Evolutionary conservation across 2,113 vertebrate species (phyloP), one percentile per base, ranked within the genome.

Genomic region (Thymallus thymallus): DNA sequence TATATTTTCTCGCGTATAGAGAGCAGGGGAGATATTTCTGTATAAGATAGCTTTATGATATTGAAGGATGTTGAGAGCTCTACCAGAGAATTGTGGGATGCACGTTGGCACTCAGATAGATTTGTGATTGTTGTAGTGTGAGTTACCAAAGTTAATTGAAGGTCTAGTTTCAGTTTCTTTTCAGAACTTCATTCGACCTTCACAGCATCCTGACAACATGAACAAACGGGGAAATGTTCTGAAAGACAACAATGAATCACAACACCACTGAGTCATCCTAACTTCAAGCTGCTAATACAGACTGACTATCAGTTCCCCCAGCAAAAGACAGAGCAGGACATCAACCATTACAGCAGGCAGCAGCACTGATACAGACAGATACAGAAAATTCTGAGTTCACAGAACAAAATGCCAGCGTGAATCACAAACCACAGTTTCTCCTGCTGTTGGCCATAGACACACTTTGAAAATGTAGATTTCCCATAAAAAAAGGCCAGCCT

Each of bases 401-500:
- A 16, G 32, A 68, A 14, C 32, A 60, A 22, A 60, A 58, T 29
- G 68, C 35, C 58, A 45, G 67, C 81, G 71, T 74, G 51, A 45
- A 68, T 69, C 56, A 32, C 32, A 24, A 84, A 67, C 63, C n/a
- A 62, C 66, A 67, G 70, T 61, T 16, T 14, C 26, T 55, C 62
- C 35, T 58, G 51, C 68, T 74, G 26, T 13, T 63, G 77, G 48
- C 58, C 68, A 75, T 18, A 30, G 63, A 74, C 62, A 73, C 58
- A 30, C 55, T 66, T 16, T 78, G 51, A 72, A 86, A 87, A 88
- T 84, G 75, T 79, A 84, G 79, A 88, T 80, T 81, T 20, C 0
- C 64, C 67, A 65, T 78, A 83, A 84, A 82, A 80, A 86, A 72
- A 86, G 85, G 84, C 82, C 78, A 80, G 64, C 72, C 68, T 69